Evolutionary conservation across 1,140 invertebrate genomes (phyloP).

Genomic region (Laupala kohalensis): DNA sequence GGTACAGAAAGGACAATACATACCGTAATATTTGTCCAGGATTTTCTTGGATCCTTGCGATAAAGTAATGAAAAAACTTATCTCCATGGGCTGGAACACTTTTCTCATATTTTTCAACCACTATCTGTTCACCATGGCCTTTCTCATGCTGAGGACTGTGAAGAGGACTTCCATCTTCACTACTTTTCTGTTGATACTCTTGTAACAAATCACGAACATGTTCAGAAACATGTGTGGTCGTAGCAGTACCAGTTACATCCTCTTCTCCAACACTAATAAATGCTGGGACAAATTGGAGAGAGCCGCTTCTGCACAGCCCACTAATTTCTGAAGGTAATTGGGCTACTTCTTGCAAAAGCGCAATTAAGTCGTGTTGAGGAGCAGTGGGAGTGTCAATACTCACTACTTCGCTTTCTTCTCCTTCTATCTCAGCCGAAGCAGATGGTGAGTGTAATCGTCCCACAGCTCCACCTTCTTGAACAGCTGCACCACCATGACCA

Average conservation of each 20-base stretch:
- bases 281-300: constrained; percentile 33
- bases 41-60: constrained; percentile 55
- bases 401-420: constrained; percentile 49
- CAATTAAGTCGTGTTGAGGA: constrained; percentile 44
- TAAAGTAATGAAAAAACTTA: constrained; percentile 63
- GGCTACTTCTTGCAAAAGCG: constrained; percentile 40
- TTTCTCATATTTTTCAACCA: constrained; percentile 61
- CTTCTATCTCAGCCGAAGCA: constrained; percentile 55
- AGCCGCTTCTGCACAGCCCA: constrained; percentile 19
- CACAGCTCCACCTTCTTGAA: constrained; percentile 32
- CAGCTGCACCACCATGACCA: constrained; percentile 12
- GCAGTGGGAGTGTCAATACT: constrained; percentile 51
- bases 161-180: constrained; percentile 27
- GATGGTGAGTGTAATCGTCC: constrained; percentile 38
- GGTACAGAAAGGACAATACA: too few species aligned
- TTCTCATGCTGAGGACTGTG: not conserved
- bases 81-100: constrained; percentile 63
- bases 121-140: constrained; percentile 17
- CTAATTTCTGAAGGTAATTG: constrained; percentile 34
- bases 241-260: constrained; percentile 17
- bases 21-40: constrained; percentile 71
- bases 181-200: constrained; percentile 45
- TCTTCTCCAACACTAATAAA: constrained; percentile 50
- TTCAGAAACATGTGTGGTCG: constrained; percentile 27
- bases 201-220: constrained; percentile 47